Evolutionary conservation across 2,797 vertebrate genomes (phyloP).

Genomic region (Eutrigla gurnardus): DNA sequence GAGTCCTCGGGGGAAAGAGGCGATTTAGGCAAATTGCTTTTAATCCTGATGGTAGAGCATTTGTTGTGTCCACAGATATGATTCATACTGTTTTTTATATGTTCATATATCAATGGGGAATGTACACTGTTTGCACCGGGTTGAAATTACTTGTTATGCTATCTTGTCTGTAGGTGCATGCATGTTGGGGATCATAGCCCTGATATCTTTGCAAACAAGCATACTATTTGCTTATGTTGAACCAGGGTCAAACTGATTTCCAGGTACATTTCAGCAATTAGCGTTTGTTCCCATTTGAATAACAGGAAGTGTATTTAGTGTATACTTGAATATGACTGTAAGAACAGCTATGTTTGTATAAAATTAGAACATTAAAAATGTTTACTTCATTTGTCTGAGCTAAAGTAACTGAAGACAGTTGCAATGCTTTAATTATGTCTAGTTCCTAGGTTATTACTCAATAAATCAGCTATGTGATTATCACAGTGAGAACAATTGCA

Average conservation of each 20-base stretch:
- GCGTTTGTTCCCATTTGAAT: background rate
- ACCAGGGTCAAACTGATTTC: slow-evolving; percentile 68
- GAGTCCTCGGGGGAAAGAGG: slow-evolving; percentile 8
- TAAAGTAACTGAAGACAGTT: background rate
- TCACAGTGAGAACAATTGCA: background rate
- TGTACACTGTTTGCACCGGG: slow-evolving; percentile 46
- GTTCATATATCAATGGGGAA: slow-evolving; percentile 52
- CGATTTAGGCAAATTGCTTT: slow-evolving; percentile 24
- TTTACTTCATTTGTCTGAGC: background rate
- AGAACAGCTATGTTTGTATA: background rate
- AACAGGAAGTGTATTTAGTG: background rate
- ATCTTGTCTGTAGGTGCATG: slow-evolving; percentile 56
- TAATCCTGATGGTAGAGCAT: slow-evolving; percentile 37
- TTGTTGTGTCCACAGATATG: slow-evolving; percentile 60
- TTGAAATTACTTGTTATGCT: slow-evolving; percentile 32
- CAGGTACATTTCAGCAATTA: background rate
- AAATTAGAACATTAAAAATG: background rate
- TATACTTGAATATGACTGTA: background rate
- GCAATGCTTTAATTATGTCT: background rate
- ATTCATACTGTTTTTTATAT: slow-evolving; percentile 56
- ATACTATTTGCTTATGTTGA: slow-evolving; percentile 35
- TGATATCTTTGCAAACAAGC: slow-evolving; percentile 34
- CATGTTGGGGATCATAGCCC: slow-evolving; percentile 37
- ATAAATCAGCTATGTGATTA: background rate
- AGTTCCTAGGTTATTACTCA: background rate